Conservation (phyloP, 2,888 invertebrate genomes). For the Patella caerulea region DNA sequence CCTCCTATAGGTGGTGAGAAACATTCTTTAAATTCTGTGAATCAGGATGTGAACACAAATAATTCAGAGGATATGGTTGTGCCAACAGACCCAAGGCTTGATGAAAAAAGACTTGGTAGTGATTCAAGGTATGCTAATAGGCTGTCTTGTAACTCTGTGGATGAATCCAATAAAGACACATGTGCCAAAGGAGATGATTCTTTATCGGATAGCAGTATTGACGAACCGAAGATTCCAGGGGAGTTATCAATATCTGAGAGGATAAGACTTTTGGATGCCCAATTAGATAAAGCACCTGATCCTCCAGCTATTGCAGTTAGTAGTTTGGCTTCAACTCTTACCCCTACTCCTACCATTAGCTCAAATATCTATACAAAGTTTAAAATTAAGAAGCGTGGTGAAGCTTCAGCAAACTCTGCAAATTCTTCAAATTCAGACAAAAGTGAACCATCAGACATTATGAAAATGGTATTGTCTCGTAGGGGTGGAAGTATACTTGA, state of each 20-base stretch:
- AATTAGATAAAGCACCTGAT: slow-evolving; percentile 76
- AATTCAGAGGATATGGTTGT: not conserved
- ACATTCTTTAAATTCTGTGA: not conserved
- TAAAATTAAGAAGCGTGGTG: slow-evolving; percentile 67
- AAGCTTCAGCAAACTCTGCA: slow-evolving; percentile 29
- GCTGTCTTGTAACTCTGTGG: not conserved
- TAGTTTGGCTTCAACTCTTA: not conserved
- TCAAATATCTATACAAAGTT: slow-evolving; percentile 63
- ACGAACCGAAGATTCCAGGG: slow-evolving; percentile 29
- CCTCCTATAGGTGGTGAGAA: slow-evolving; percentile 2
- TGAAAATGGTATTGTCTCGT: slow-evolving; percentile 91
- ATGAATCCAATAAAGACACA: not conserved
- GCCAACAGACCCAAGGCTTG: not conserved
- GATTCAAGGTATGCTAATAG: slow-evolving; percentile 5
- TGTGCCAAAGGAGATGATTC: slow-evolving; percentile 39
- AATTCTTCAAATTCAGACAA: slow-evolving; percentile 61
- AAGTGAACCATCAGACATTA: slow-evolving; percentile 93
- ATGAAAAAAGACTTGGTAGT: slow-evolving; percentile 6
- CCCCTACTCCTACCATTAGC: not conserved
- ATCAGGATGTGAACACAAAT: not conserved
- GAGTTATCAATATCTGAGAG: slow-evolving; percentile 86
- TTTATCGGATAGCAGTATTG: slow-evolving; percentile 53
- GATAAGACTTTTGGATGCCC: slow-evolving; percentile 92
- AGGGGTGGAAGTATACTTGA: slow-evolving; percentile 92
- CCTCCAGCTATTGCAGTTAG: slow-evolving; percentile 5